Conservation (phyloP, 92 coral and sea anemone species). For the Phenganax stokvisi region DNA sequence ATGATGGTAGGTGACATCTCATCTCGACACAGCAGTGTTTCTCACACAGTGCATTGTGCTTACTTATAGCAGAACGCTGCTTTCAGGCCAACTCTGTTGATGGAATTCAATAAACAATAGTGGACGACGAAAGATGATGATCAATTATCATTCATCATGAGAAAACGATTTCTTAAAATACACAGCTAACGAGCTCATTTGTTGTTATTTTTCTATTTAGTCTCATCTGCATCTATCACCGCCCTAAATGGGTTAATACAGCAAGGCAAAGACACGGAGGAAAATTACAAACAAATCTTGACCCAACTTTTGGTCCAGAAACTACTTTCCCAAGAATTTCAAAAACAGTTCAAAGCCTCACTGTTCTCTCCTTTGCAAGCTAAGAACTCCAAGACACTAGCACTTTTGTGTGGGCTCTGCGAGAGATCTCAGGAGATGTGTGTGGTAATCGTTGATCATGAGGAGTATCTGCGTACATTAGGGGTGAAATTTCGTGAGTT, state of each 20-base stretch:
- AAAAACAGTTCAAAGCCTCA: neutral
- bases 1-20: no score
- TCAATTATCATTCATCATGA: no score
- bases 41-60: no score
- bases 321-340: conserved; percentile 4
- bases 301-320: conserved; percentile 28
- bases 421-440: conserved; percentile 26
- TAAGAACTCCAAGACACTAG: neutral
- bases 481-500: conserved; percentile 23
- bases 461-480: conserved; percentile 14
- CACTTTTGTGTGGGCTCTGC: conserved; percentile 22
- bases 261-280: neutral
- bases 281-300: conserved; percentile 27
- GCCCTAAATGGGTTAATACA: conserved; percentile 6
- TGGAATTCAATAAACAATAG: no score
- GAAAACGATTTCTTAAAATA: no score
- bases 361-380: conserved; percentile 11
- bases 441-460: conserved; percentile 10
- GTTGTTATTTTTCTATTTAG: neutral
- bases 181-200: neutral
- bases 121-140: no score
- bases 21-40: no score
- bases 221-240: neutral
- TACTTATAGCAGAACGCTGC: no score
- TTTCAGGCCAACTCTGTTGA: no score